Conservation (phyloP, 2,797 vertebrate genomes). For the Euthynnus affinis region DNA sequence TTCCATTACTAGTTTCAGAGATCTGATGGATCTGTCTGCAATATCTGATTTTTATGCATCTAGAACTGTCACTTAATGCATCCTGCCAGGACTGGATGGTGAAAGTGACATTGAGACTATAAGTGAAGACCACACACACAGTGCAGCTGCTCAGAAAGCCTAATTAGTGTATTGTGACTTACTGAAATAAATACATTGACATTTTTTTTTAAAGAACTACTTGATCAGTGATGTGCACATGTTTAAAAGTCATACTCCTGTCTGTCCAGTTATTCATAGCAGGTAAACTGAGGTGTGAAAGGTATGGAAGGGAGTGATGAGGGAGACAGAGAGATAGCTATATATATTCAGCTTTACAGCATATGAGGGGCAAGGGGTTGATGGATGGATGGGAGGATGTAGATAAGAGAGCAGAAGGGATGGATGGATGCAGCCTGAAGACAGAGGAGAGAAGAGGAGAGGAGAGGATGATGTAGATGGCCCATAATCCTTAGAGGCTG, state of each 20-base stretch:
- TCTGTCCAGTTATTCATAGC: constrained; percentile 44
- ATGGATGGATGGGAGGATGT: constrained; percentile 76
- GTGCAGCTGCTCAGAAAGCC: constrained; percentile 32
- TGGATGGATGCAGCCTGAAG: constrained; percentile 77
- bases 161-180: constrained; percentile 16
- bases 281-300: constrained; percentile 52
- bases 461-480: constrained; percentile 81
- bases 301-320: constrained; percentile 40
- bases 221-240: constrained; percentile 27
- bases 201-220: neutral
- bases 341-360: constrained; percentile 68
- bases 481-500: constrained; percentile 82
- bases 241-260: constrained; percentile 24
- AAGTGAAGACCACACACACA: constrained; percentile 15
- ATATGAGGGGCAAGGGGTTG: constrained; percentile 68
- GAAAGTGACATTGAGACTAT: constrained; percentile 61
- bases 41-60: constrained; percentile 44
- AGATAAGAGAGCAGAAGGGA: constrained; percentile 76
- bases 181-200: too few species aligned
- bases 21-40: constrained; percentile 26
- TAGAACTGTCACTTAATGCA: constrained; percentile 48
- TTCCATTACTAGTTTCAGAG: constrained; percentile 43
- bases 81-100: constrained; percentile 44
- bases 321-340: constrained; percentile 32
- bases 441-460: constrained; percentile 60